Conservation (phyloP, 2,797 vertebrate species). For the Cryptoblepharus egeriae region DNA sequence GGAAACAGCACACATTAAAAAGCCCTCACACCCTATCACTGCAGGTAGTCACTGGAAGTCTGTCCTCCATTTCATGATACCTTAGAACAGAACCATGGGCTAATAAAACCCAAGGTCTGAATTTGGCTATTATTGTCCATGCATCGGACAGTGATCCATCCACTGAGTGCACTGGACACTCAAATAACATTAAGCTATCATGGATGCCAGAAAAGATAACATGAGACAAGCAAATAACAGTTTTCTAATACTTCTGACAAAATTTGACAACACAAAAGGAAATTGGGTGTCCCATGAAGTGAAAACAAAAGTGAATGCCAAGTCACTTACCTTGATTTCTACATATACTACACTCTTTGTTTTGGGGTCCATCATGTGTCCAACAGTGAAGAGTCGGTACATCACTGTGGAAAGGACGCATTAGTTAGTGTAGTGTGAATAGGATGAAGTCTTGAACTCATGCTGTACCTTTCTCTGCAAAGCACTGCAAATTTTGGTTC, state of each 20-base stretch:
- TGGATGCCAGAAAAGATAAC: no score
- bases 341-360: neutral
- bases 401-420: constrained; percentile 22
- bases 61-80: no score
- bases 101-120: no score
- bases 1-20: no score
- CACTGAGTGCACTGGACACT: neutral
- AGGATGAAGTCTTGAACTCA: no score
- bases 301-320: neutral
- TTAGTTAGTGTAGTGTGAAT: neutral
- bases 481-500: neutral
- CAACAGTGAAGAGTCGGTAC: constrained; percentile 43
- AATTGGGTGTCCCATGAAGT: neutral
- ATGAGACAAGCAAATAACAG: no score
- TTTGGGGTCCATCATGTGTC: constrained; percentile 28
- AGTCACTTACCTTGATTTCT: constrained; percentile 41
- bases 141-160: no score
- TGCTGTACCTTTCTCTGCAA: neutral
- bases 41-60: no score
- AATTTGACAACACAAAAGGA: neutral
- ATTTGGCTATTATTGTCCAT: no score
- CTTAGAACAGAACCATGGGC: no score
- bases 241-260: neutral
- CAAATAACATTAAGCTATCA: no score
- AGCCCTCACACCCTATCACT: no score